A percentile compares a stretch with the other conserved stretches of the same genome.
Evolutionary conservation across 2,888 invertebrate species (phyloP).

Genomic region (Melinaea menophilus): DNA sequence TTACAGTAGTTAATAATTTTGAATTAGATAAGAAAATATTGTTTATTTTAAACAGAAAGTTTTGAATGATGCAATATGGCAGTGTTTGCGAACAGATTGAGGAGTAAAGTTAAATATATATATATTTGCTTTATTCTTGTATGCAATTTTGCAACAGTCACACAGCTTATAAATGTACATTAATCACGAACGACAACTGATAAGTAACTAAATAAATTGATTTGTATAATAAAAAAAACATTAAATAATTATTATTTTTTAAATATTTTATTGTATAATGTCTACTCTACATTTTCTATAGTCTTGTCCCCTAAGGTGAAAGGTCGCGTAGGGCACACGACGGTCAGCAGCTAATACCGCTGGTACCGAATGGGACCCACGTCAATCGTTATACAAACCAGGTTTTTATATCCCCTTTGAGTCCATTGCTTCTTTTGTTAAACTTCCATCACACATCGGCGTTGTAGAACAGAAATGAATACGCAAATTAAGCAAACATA

Average conservation of each 20-base stretch:
- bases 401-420: constrained; percentile 8
- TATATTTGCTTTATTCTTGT: constrained; percentile 24
- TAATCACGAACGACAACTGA: background rate
- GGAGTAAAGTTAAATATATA: constrained; percentile 20
- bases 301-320: constrained; percentile 67
- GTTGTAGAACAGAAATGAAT: constrained; percentile 8
- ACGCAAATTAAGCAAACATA: background rate
- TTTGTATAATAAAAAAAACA: background rate
- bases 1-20: constrained; percentile 35
- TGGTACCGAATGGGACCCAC: constrained; percentile 63
- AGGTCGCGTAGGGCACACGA: constrained; percentile 69
- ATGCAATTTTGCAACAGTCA: background rate
- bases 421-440: constrained; percentile 12
- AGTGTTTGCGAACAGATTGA: constrained; percentile 30
- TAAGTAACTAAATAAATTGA: background rate
- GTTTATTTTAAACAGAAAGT: constrained; percentile 27
- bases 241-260: background rate
- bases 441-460: background rate
- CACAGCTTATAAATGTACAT: background rate
- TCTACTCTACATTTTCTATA: constrained; percentile 41
- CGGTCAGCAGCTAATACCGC: constrained; percentile 64
- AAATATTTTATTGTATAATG: constrained; percentile 4
- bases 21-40: constrained; percentile 32
- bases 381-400: constrained; percentile 18
- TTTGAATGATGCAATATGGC: constrained; percentile 35